phyloP scores from a whole-genome alignment of 2,797 vertebrate species.

The Eremophila alpestris region DNA sequence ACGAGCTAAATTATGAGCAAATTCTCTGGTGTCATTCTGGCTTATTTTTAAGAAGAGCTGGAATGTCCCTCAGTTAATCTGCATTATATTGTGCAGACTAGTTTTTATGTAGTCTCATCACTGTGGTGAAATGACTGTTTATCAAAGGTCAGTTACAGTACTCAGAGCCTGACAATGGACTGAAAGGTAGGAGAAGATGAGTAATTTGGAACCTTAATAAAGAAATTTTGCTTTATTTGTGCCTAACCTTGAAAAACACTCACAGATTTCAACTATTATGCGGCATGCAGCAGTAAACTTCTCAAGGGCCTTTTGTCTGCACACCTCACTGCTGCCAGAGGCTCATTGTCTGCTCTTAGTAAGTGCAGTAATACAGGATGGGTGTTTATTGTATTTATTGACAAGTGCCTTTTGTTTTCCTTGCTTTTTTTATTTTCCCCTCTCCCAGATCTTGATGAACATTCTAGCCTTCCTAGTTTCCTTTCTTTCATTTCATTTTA shows the following conservation, averaged over 20 bases:
- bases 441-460: not conserved
- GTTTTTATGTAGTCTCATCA: constrained; percentile 48
- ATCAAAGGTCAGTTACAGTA: constrained; percentile 63
- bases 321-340: constrained; percentile 28
- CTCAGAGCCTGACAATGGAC: constrained; percentile 53
- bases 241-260: constrained; percentile 64
- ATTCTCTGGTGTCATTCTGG: constrained; percentile 32
- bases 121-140: constrained; percentile 63
- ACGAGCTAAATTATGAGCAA: not conserved
- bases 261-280: constrained; percentile 21
- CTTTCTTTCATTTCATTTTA: not conserved
- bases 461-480: not conserved
- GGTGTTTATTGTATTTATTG: constrained; percentile 41
- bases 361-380: not conserved
- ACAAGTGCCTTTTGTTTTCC: constrained; percentile 47
- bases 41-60: constrained; percentile 53
- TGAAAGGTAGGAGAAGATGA: constrained; percentile 56
- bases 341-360: constrained; percentile 37
- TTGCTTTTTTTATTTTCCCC: not conserved
- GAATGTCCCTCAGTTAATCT: constrained; percentile 60
- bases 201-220: constrained; percentile 57
- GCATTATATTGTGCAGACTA: constrained; percentile 42
- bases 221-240: constrained; percentile 62
- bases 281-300: constrained; percentile 36
- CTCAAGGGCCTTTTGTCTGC: constrained; percentile 63